Conservation (phyloP, 2,888 invertebrate genomes). For the Epinotia bilunana region DNA sequence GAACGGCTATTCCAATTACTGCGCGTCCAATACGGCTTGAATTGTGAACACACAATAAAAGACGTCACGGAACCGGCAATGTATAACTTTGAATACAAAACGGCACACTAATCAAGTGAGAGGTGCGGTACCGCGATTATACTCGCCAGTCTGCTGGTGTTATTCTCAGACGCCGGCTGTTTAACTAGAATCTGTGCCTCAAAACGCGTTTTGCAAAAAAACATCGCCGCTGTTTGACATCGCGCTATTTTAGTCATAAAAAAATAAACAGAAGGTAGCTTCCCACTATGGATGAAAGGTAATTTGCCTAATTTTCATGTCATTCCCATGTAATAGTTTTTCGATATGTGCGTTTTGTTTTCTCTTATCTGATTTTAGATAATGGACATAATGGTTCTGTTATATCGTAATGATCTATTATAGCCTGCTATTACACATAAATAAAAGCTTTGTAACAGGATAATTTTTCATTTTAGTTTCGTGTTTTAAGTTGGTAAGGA, state of each 20-base stretch:
- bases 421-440: constrained; percentile 25
- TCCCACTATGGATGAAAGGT: constrained; percentile 69
- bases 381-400: constrained; percentile 45
- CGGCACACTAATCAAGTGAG: constrained; percentile 3
- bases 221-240: constrained; percentile 16
- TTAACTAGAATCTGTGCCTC: constrained; percentile 53
- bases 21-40: constrained; percentile 1
- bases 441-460: constrained; percentile 48
- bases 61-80: constrained; percentile 37
- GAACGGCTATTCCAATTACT: neutral
- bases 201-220: constrained; percentile 60
- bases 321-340: constrained; percentile 13
- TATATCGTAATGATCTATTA: constrained; percentile 48
- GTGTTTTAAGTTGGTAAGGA: constrained; percentile 60
- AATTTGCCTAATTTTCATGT: constrained; percentile 45
- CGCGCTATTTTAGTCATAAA: constrained; percentile 35
- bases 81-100: constrained; percentile 26
- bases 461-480: constrained; percentile 70
- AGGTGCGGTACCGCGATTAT: constrained; percentile 52
- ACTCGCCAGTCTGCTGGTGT: constrained; percentile 69
- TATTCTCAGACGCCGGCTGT: constrained; percentile 71
- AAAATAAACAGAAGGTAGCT: constrained; percentile 56
- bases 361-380: constrained; percentile 45
- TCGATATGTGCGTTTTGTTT: constrained; percentile 31
- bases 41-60: neutral